Evolutionary conservation across 2,797 vertebrate genomes (phyloP).

Genomic region (Spinus olivaceus): DNA sequence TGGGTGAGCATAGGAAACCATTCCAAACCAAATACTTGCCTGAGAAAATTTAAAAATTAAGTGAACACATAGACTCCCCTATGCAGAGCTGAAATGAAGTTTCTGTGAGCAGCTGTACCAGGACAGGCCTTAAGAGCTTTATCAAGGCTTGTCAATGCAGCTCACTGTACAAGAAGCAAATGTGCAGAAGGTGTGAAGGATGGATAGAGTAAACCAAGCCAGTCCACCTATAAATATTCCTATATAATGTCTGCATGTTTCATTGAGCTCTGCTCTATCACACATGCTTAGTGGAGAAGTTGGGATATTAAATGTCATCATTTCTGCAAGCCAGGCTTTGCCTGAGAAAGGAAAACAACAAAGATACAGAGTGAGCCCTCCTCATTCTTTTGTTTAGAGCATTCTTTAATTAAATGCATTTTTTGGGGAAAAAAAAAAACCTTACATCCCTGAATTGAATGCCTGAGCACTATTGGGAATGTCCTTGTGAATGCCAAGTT

Average conservation of each 20-base stretch:
- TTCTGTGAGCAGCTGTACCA: not conserved
- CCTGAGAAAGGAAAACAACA: not conserved
- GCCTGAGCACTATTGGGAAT: not conserved
- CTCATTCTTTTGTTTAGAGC: not conserved
- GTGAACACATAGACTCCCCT: not conserved
- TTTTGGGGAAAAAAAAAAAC: not conserved
- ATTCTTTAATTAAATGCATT: not conserved
- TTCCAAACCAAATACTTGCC: not conserved
- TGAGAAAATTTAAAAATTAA: not conserved
- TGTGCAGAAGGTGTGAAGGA: not conserved
- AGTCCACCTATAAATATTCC: not conserved
- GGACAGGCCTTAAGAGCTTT: not conserved
- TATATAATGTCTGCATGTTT: not conserved
- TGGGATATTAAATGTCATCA: not conserved
- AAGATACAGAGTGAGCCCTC: accelerated
- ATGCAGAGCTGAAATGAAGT: not conserved
- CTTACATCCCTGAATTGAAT: not conserved
- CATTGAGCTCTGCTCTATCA: not conserved
- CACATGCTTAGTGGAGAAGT: not conserved
- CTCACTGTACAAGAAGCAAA: not conserved
- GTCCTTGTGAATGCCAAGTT: not conserved
- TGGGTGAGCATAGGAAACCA: accelerated
- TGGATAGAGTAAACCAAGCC: not conserved
- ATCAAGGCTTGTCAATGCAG: not conserved
- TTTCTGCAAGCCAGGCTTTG: not conserved